Conservation (phyloP, 2,113 vertebrate species). For the Chamaea fasciata region DNA sequence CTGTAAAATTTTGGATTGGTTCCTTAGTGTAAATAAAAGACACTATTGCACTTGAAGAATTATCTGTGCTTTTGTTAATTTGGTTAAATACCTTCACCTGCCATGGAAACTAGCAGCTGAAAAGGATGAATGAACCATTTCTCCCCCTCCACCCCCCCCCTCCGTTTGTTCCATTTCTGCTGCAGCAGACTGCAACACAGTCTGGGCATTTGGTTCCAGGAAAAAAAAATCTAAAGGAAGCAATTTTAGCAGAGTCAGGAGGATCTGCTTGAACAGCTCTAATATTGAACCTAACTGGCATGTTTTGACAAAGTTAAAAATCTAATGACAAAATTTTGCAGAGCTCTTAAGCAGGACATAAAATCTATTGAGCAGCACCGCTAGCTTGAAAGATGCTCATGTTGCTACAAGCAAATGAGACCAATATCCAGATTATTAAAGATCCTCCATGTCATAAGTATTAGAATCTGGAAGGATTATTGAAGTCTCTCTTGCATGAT, state of each 20-base stretch:
- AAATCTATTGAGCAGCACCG: background rate
- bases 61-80: background rate
- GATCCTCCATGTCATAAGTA: background rate
- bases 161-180: background rate
- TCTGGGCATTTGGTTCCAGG: background rate
- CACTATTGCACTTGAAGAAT: background rate
- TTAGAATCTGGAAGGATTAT: background rate
- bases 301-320: background rate
- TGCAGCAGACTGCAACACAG: background rate
- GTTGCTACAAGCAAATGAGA: background rate
- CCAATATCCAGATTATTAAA: background rate
- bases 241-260: background rate
- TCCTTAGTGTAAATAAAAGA: background rate
- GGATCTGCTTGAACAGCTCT: background rate
- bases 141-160: too few species aligned
- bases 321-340: background rate
- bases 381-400: background rate
- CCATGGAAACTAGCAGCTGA: background rate
- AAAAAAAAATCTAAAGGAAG: background rate
- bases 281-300: background rate
- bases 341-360: background rate
- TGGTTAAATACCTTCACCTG: background rate
- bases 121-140: background rate
- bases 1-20: background rate
- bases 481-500: background rate